These are phyloP conservation scores for Epicampocera succincta DNA, from an alignment of 2,888 invertebrate species.

Conservation along the genomic window DNA sequence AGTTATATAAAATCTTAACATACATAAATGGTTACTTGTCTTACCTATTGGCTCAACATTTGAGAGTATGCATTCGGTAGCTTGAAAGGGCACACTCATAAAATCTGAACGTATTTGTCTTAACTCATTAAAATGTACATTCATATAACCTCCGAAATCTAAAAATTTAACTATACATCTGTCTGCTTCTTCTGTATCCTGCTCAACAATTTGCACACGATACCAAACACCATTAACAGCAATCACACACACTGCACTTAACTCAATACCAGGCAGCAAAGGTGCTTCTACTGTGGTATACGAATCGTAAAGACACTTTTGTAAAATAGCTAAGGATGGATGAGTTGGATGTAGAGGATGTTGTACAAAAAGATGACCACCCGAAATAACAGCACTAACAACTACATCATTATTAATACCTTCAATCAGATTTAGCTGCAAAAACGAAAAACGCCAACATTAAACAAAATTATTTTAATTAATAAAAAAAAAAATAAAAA, in stretches of 20 bases:
- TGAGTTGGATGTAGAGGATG: constrained; percentile 97
- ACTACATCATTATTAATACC: constrained; percentile 96
- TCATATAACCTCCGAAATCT: constrained; percentile 97
- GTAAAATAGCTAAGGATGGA: constrained; percentile 90
- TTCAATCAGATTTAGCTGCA: constrained; percentile 92
- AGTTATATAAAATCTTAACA: background rate
- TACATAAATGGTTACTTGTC: background rate
- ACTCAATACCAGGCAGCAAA: constrained; percentile 87
- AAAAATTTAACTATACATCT: constrained; percentile 91
- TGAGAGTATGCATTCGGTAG: constrained; percentile 96
- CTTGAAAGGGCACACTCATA: constrained; percentile 97
- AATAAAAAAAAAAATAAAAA: background rate
- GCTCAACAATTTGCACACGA: constrained; percentile 90
- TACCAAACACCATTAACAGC: constrained; percentile 92
- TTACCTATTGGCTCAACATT: constrained; percentile 91
- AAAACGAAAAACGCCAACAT: constrained; percentile 67
- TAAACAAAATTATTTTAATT: constrained; percentile 7
- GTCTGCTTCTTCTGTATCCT: constrained; percentile 78
- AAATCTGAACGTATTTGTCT: constrained; percentile 97
- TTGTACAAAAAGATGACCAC: constrained; percentile 96
- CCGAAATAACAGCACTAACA: constrained; percentile 92
- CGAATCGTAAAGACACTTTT: constrained; percentile 90
- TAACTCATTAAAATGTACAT: constrained; percentile 88
- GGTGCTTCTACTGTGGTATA: constrained; percentile 92
- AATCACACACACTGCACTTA: constrained; percentile 94